These are phyloP conservation scores for Agrochola lota DNA, from an alignment of 2,888 invertebrate species.

Conservation along the genomic window DNA sequence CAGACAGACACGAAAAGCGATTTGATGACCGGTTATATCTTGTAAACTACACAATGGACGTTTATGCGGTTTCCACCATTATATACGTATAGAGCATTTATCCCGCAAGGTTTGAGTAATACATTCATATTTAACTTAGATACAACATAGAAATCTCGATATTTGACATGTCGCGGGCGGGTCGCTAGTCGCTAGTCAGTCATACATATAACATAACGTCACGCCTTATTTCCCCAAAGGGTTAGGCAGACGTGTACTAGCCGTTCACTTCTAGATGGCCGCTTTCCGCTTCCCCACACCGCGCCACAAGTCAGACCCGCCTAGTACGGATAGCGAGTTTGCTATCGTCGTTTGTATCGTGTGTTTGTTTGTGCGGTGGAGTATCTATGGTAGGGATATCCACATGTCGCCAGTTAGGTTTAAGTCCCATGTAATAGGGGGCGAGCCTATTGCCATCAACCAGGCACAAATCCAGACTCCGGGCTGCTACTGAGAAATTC, in stretches of 20 bases:
- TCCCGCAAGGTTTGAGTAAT: no score
- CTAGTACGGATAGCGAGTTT: no score
- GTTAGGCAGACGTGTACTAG: not conserved
- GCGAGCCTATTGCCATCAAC: not conserved
- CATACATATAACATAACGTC: not conserved
- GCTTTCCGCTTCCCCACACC: no score
- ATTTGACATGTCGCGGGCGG: no score
- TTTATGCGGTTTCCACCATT: not conserved
- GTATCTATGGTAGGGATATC: not conserved
- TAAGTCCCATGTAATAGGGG: not conserved
- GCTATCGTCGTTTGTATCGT: no score
- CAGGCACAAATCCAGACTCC: not conserved
- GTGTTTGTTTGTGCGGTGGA: no score
- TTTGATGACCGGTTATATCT: not conserved
- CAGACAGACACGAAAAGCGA: no score
- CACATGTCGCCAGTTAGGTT: not conserved
- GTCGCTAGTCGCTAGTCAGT: no score
- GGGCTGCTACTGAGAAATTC: not conserved
- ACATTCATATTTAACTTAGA: not conserved
- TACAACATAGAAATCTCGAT: not conserved
- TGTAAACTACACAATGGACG: not conserved
- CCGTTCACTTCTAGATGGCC: no score
- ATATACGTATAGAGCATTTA: not conserved
- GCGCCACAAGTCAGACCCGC: no score
- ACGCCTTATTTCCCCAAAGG: not conserved